These are phyloP conservation scores for Hermaeophaga mercurialis DNA, from an alignment of 2,888 invertebrate species.

Conservation along the genomic window DNA sequence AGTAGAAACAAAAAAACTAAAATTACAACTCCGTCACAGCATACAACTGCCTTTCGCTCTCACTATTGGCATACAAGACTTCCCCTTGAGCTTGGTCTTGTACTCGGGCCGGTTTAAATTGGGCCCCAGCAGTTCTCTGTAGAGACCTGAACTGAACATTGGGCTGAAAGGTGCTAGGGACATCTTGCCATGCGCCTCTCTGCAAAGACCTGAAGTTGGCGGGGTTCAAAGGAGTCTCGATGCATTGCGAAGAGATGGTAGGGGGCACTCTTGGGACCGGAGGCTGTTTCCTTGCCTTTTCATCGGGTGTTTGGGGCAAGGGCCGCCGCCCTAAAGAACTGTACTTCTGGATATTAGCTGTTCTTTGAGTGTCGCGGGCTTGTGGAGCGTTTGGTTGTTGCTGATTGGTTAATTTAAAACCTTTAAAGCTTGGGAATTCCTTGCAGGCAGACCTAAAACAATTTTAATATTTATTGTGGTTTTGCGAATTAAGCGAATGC, in stretches of 20 bases:
- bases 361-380: constrained; percentile 44
- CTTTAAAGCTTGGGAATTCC: constrained; percentile 60
- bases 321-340: constrained; percentile 57
- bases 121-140: constrained; percentile 56
- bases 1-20: constrained; percentile 45
- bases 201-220: constrained; percentile 61
- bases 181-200: constrained; percentile 56
- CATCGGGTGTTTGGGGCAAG: constrained; percentile 57
- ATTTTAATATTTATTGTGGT: too few relatives aligned
- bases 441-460: constrained; percentile 59
- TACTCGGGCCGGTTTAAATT: constrained; percentile 55
- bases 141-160: constrained; percentile 56
- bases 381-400: constrained; percentile 48
- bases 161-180: constrained; percentile 44
- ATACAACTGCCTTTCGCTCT: constrained; percentile 64
- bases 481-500: too few relatives aligned
- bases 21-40: constrained; percentile 74
- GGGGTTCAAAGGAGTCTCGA: constrained; percentile 57
- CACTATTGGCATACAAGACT: constrained; percentile 56
- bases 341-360: constrained; percentile 58
- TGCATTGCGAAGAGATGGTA: constrained; percentile 46
- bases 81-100: constrained; percentile 56
- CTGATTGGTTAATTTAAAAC: constrained; percentile 62
- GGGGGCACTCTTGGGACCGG: constrained; percentile 55
- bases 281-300: constrained; percentile 53